phyloP scores from a whole-genome alignment of 2,888 invertebrate species.

The Phengaris arion region DNA sequence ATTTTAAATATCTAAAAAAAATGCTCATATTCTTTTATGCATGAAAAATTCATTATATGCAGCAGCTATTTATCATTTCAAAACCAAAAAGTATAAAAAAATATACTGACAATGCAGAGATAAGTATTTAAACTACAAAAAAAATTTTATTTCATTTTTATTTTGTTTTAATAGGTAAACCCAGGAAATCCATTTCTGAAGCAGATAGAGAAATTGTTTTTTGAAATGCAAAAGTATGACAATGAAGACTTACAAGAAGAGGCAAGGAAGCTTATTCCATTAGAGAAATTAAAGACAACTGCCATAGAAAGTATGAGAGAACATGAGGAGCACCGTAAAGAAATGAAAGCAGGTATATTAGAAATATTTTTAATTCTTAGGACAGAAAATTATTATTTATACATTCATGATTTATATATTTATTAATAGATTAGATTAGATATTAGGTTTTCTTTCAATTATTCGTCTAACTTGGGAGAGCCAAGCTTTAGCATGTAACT shows the following conservation, averaged over 20 bases:
- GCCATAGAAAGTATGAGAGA: slow-evolving; percentile 82
- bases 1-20: too few species aligned
- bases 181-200: slow-evolving; percentile 55
- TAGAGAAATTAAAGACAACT: slow-evolving; percentile 80
- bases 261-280: slow-evolving; percentile 84
- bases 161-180: slow-evolving; percentile 49
- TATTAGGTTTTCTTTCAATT: too few species aligned
- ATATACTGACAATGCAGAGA: too few species aligned
- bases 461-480: too few species aligned
- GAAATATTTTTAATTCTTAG: too few species aligned
- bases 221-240: slow-evolving; percentile 84
- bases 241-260: slow-evolving; percentile 81
- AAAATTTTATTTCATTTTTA: background rate
- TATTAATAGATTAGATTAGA: too few species aligned
- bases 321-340: slow-evolving; percentile 71
- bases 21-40: too few species aligned
- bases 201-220: slow-evolving; percentile 67
- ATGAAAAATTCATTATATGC: too few species aligned
- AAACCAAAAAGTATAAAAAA: too few species aligned
- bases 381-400: too few species aligned
- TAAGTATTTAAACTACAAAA: background rate
- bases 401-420: too few species aligned
- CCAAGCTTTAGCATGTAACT: too few species aligned
- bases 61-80: background rate
- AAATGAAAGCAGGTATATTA: slow-evolving; percentile 72